Evolutionary conservation across 2,888 invertebrate genomes (phyloP).

Genomic region (Sminthurinus aureus): DNA sequence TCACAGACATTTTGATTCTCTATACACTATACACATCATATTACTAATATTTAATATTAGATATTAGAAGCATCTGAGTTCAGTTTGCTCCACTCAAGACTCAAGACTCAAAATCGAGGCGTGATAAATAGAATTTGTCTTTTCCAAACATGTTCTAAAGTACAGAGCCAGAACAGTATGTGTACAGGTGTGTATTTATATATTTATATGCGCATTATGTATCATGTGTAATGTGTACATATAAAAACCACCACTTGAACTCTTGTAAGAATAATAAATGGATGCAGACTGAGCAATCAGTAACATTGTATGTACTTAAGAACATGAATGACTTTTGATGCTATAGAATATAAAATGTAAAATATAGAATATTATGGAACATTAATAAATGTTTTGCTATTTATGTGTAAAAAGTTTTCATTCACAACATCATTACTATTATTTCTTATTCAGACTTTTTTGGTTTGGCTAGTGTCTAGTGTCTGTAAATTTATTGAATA

Average conservation of each 20-base stretch:
- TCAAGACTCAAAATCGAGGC: too few species aligned
- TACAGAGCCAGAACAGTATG: not conserved
- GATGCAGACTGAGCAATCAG: too few species aligned
- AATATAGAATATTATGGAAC: too few species aligned
- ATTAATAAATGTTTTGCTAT: too few species aligned
- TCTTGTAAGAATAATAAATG: not conserved
- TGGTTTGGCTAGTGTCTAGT: not conserved
- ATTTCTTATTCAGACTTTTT: not conserved
- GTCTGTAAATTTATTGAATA: not conserved
- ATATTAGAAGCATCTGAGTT: too few species aligned
- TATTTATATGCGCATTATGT: too few species aligned
- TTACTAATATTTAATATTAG: too few species aligned
- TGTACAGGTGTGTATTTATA: not conserved
- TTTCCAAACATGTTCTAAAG: not conserved
- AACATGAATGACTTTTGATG: not conserved
- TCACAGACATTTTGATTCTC: too few species aligned
- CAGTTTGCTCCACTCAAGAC: not conserved
- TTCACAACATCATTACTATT: not conserved
- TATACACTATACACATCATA: too few species aligned
- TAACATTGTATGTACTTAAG: not conserved
- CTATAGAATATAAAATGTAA: too few species aligned
- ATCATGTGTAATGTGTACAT: not conserved
- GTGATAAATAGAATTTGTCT: constrained; percentile 9
- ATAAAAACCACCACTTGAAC: not conserved
- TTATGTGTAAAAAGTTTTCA: not conserved